Evolutionary conservation across 2,797 vertebrate species (phyloP), one percentile per base, ranked within the genome.

Genomic region (Dromococcyx pavoninus): DNA sequence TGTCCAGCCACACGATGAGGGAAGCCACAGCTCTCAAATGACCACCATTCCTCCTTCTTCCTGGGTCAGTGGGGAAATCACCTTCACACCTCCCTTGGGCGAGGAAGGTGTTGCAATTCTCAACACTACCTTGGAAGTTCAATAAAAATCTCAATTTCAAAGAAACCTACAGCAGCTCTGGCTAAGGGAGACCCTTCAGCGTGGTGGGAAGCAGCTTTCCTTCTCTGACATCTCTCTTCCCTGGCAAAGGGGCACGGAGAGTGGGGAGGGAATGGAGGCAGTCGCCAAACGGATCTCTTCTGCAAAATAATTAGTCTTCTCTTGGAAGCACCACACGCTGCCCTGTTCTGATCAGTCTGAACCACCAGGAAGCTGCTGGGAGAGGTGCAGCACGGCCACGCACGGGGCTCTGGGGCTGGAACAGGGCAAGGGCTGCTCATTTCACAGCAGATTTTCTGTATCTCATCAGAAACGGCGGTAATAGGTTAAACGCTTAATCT

Each of bases 401-500:
- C 1, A 3, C 0, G 5, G 41, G 74, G 51, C 64, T 82, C 25
- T 5, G 4, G 74, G 74, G 65, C 50, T 46, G 43, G 48, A 35
- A 13, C 8, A 10, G 88, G 73, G 44, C 4, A 10, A 73, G 37
- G 0, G 6, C 53, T 71, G 78, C 85, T 75, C 69, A 5, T 86
- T 48, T 48, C 46, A 48, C 56, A 5, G 81, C 86, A 30, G 71
- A 56, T 83, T 57, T 90, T 73, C 78, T 53, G 9, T 48, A 54
- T 89, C 70, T 82, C 81, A 32, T n/a, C 88, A 53, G 69, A 56
- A 90, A 54, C 69, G 28, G 27, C 69, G 65, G 91, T 18, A 78
- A 88, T 7, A 80, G 94, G 93, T 86, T 94, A 89, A 93, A 86
- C 0, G 1, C 56, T 75, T 96, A 91, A 96, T 96, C 93, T 95